Base-by-base conservation (phyloP, 2,113 vertebrate genomes). In the Platichthys stellatus region DNA sequence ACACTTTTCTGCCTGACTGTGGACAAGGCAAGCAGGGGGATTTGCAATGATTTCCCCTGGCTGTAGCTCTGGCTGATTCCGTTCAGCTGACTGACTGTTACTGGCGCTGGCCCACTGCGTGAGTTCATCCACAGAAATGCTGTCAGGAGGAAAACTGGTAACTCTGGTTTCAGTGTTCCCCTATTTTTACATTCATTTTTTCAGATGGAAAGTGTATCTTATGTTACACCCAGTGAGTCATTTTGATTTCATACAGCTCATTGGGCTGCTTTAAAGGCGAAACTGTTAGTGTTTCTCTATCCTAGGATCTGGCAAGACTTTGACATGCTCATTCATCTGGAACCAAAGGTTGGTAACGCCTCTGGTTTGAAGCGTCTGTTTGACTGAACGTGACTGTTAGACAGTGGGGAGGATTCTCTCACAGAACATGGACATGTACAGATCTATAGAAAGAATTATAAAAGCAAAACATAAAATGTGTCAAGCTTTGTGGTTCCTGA, bases 1-100 rank as follows among this genome's bases (percentile, higher is more conserved):
- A 90, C 87, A 84, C 83, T 89, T 87, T 89, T 90, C 83, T 83
- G 88, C 83, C 78, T 80, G 88, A 79, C 75, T 84, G 76, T 86
- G 76, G 82, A 83, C 76, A 70, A 82, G 73, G 66, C 78, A 85
- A 60, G 72, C 69, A 63, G 78, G 35, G 67, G 87, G 86, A 88
- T 89, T 88, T 89, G 67, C 45, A 51, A 77, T 89, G 83, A 91
- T 89, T 85, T 90, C 85, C 83, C 83, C 82, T 38, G 80, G 63
- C 88, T 82, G 77, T 54, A 45, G 66, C 68, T 73, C 63, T 3
- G 13, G 53, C 68, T 78, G 82, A 59, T 63, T 81, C 81, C 80
- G 74, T 79, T 85, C 65, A 18, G 23, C 70, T 65, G 66, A 73
- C 84, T 80, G 80, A 58, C 40, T 69, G 86, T 31, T 68, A 81